phyloP scores from a whole-genome alignment of 1,140 invertebrate genomes.

The Lethrus apterus region DNA sequence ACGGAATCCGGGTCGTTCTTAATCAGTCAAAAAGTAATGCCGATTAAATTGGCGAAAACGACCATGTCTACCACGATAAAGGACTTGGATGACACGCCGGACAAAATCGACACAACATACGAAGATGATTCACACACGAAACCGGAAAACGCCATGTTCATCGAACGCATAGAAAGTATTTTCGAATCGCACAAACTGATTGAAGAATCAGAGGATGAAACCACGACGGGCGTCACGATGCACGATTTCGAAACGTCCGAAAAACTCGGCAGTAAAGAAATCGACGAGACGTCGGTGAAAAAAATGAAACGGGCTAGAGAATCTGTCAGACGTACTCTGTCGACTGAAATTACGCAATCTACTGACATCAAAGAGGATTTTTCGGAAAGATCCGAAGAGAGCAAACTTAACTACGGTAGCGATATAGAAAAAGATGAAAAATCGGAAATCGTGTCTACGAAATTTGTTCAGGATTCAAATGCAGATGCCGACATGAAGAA shows the following conservation, averaged over 20 bases:
- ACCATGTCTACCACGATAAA: neutral
- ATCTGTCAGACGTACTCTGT: slow-evolving; percentile 1
- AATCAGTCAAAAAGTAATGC: slow-evolving; percentile 13
- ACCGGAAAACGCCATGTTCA: slow-evolving; percentile 1
- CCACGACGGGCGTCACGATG: slow-evolving; percentile 9
- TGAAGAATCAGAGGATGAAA: slow-evolving; percentile 15
- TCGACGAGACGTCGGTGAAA: slow-evolving; percentile 3
- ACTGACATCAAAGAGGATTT: no score
- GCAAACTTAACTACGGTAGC: slow-evolving; percentile 8
- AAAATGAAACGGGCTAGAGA: neutral
- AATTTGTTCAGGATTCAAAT: no score
- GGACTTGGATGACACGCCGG: slow-evolving; percentile 1
- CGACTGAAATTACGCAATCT: neutral
- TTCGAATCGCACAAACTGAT: slow-evolving; percentile 2
- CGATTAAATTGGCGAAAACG: neutral
- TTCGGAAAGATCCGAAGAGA: slow-evolving; percentile 10
- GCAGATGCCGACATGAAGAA: no score
- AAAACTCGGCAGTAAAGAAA: slow-evolving; percentile 12
- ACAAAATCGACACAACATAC: slow-evolving; percentile 2
- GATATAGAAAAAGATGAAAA: slow-evolving; percentile 12
- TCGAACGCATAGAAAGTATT: neutral
- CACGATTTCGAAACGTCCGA: slow-evolving; percentile 13
- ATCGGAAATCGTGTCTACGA: no score
- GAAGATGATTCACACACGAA: neutral
- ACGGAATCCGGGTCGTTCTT: slow-evolving; percentile 19